Conservation (phyloP, 1,140 invertebrate genomes). For the Drosophila bocqueti region DNA sequence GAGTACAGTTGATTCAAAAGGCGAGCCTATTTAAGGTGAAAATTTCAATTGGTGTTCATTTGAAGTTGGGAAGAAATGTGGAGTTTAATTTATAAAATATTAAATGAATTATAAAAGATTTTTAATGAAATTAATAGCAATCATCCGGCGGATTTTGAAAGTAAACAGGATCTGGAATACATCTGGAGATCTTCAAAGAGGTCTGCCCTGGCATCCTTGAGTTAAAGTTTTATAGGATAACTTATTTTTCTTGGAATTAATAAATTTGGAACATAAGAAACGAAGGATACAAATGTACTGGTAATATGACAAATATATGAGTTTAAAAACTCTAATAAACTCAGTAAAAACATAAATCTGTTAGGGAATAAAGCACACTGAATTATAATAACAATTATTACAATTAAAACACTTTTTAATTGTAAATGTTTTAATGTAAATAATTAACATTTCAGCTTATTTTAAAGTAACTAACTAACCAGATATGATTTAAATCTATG, state of each 20-base stretch:
- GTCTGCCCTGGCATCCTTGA: neutral
- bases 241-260: no score
- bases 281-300: no score
- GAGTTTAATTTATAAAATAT: neutral
- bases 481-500: neutral
- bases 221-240: neutral
- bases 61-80: neutral
- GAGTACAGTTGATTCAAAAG: constrained; percentile 6
- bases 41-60: neutral
- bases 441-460: no score
- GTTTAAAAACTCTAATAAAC: no score
- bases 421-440: neutral
- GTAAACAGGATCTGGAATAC: accelerated
- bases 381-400: no score
- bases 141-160: neutral
- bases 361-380: no score
- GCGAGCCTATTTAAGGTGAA: no score
- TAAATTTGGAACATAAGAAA: no score
- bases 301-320: no score
- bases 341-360: no score
- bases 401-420: no score
- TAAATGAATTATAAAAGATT: neutral
- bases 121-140: neutral
- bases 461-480: neutral
- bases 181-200: neutral